These are phyloP conservation scores for Noctilio leporinus DNA, from an alignment of 2,113 vertebrate genomes.

Conservation along the genomic window DNA sequence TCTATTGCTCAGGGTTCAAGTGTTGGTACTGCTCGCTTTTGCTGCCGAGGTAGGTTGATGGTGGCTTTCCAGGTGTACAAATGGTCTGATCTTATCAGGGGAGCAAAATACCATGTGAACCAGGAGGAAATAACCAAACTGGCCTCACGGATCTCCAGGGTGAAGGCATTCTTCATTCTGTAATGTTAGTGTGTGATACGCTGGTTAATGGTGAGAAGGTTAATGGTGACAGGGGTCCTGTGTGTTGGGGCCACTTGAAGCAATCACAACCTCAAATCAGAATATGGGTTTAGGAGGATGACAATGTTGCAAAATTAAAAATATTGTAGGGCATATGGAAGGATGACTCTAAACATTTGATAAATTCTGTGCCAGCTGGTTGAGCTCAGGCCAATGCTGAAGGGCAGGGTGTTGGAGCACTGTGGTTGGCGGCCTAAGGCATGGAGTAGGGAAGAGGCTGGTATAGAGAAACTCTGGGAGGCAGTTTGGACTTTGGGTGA, in stretches of 20 bases:
- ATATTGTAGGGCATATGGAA: background rate
- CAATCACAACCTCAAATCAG: background rate
- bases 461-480: background rate
- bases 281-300: background rate
- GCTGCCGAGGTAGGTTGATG: background rate
- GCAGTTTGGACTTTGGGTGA: background rate
- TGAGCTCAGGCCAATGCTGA: background rate
- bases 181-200: background rate
- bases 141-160: background rate
- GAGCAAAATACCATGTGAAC: background rate
- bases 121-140: background rate
- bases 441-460: background rate
- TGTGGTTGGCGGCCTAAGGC: background rate
- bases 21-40: too few relatives aligned
- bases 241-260: background rate
- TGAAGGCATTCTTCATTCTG: background rate
- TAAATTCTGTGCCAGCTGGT: background rate
- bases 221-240: too few relatives aligned
- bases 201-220: background rate
- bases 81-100: background rate
- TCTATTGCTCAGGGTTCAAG: background rate
- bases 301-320: background rate
- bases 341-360: background rate
- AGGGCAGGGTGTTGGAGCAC: too few relatives aligned
- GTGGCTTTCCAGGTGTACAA: background rate